Percentiles rank a stretch among this genome's conserved stretches.
Evolutionary conservation across 1,140 invertebrate genomes (phyloP).

Genomic region (Cherax quadricarinatus): DNA sequence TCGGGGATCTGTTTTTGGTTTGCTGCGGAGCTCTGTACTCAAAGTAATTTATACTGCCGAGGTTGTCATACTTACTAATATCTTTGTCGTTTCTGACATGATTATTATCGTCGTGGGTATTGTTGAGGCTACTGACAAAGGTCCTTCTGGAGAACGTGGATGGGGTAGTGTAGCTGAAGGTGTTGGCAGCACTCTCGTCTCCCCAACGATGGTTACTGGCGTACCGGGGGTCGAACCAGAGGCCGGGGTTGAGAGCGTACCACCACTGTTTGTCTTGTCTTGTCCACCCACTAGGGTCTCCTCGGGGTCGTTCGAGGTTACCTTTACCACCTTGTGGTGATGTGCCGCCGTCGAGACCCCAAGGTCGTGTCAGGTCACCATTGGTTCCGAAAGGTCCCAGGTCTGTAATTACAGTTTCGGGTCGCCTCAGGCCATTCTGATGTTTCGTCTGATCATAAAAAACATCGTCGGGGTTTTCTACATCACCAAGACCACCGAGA

Average conservation of each 20-base stretch:
- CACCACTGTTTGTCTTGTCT: background rate
- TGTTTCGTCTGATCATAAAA: background rate
- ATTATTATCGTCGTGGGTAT: background rate
- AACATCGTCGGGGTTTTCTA: background rate
- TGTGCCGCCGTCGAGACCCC: background rate
- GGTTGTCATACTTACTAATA: background rate
- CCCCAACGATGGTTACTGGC: constrained; percentile 46
- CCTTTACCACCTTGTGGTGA: background rate
- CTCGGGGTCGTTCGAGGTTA: background rate
- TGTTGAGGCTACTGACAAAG: background rate
- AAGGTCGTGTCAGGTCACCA: background rate
- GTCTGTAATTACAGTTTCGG: too few species aligned
- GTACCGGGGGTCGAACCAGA: constrained; percentile 44
- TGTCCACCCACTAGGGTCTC: background rate
- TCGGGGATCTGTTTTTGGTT: background rate
- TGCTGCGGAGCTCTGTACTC: background rate
- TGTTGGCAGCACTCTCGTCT: background rate
- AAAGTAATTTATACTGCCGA: background rate
- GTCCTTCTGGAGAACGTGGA: background rate
- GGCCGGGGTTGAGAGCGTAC: background rate
- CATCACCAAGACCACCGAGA: background rate
- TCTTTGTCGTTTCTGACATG: background rate
- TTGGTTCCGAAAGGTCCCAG: too few species aligned
- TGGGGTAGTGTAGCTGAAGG: background rate
- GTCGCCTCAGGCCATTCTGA: too few species aligned